Evolutionary conservation across 2,113 vertebrate genomes (phyloP).

Genomic region (Phyllostomus hastatus): DNA sequence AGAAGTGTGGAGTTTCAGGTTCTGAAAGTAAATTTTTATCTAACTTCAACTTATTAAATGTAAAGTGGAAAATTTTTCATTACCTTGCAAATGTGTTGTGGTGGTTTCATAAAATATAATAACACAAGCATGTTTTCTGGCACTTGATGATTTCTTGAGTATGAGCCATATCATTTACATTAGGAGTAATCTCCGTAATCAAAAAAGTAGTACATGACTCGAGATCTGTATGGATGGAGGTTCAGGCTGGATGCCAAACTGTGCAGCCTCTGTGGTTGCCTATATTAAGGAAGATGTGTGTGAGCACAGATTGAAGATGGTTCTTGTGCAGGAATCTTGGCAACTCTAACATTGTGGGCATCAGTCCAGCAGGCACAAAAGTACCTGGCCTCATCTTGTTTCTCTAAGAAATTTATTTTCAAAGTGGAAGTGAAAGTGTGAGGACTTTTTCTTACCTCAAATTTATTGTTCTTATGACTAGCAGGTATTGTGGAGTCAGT

Average conservation of each 20-base stretch:
- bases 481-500: fast-evolving
- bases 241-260: neutral
- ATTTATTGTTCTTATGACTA: neutral
- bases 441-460: neutral
- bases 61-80: neutral
- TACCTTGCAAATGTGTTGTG: neutral
- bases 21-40: neutral
- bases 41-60: neutral
- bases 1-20: neutral
- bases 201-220: neutral
- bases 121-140: neutral
- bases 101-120: neutral
- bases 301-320: neutral
- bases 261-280: neutral
- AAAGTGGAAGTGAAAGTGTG: neutral
- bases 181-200: neutral
- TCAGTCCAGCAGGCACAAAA: neutral
- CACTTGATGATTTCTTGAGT: neutral
- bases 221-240: no score
- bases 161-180: neutral
- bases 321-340: neutral
- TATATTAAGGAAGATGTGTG: neutral
- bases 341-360: neutral
- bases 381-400: conserved; percentile 38
- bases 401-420: conserved; percentile 22